Evolutionary conservation across 2,888 invertebrate species (phyloP), one percentile per base, ranked within the genome.

Genomic region (Sarcophaga carnaria): DNA sequence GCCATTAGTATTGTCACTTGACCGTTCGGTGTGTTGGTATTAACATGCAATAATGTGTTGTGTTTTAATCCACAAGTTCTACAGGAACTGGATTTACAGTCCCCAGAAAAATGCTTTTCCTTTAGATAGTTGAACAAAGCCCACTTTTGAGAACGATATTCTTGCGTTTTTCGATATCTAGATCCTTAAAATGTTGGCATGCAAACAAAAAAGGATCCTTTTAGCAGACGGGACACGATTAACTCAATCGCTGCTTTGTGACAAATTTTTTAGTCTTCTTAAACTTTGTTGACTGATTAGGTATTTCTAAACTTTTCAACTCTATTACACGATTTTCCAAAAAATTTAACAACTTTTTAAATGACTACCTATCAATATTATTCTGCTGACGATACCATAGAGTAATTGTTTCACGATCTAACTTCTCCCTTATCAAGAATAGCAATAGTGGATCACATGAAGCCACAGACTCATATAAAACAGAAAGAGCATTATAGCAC

Each of bases 401-500:
- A n/a, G n/a, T n/a, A n/a, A n/a, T n/a, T n/a, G n/a, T n/a, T n/a
- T n/a, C n/a, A n/a, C n/a, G n/a, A n/a, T n/a, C n/a, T n/a, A n/a
- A n/a, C n/a, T n/a, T n/a, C n/a, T n/a, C n/a, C n/a, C n/a, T n/a
- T n/a, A n/a, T n/a, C n/a, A n/a, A n/a, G n/a, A n/a, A n/a, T n/a
- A n/a, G n/a, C n/a, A n/a, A n/a, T n/a, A n/a, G n/a, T n/a, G n/a
- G n/a, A n/a, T n/a, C n/a, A n/a, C n/a, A n/a, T n/a, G n/a, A n/a
- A n/a, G n/a, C n/a, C n/a, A n/a, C n/a, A n/a, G n/a, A n/a, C n/a
- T n/a, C n/a, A n/a, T n/a, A n/a, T n/a, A n/a, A n/a, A n/a, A n/a
- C n/a, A n/a, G n/a, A n/a, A n/a, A n/a, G n/a, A n/a, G 83, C 88
- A 79, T 85, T 85, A 45, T 71, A 62, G 20, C 82, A 69, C 62